phyloP scores from a whole-genome alignment of 2,888 invertebrate species.

The Cylindroiulus punctatus region DNA sequence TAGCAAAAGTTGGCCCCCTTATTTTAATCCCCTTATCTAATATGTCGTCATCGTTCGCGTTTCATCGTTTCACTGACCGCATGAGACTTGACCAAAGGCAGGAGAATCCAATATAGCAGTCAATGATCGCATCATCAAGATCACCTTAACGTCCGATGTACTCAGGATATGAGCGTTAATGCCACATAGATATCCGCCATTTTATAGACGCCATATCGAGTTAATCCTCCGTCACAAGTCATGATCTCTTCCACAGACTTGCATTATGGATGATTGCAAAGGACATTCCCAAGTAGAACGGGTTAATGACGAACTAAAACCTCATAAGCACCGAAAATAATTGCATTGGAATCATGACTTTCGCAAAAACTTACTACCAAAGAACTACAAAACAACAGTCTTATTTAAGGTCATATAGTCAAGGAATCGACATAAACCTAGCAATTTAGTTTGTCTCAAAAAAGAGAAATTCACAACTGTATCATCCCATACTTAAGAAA shows the following conservation, averaged over 20 bases:
- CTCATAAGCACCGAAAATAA: background rate
- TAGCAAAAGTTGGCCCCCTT: background rate
- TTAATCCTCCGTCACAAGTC: slow-evolving; percentile 30
- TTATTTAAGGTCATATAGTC: too few species aligned
- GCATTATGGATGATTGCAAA: slow-evolving; percentile 17
- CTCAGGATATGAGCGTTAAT: slow-evolving; percentile 30
- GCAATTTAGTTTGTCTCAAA: background rate
- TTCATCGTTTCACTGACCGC: background rate
- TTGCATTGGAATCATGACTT: background rate
- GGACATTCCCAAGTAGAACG: slow-evolving; percentile 12
- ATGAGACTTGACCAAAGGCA: background rate
- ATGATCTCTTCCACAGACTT: background rate
- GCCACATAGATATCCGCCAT: slow-evolving; percentile 23
- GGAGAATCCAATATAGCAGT: slow-evolving; percentile 26
- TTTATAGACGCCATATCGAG: slow-evolving; percentile 8
- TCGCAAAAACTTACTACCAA: background rate
- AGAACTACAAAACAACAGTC: too few species aligned
- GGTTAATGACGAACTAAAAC: slow-evolving; percentile 16
- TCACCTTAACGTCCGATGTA: slow-evolving; percentile 37
- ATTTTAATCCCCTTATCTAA: slow-evolving; percentile 35
- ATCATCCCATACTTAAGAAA: background rate
- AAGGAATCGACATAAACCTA: too few species aligned
- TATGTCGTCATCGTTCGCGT: slow-evolving; percentile 20
- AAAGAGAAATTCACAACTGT: background rate
- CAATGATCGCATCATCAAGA: slow-evolving; percentile 30